phyloP scores from a whole-genome alignment of 2,888 invertebrate genomes.

The Piscicola geometra region DNA sequence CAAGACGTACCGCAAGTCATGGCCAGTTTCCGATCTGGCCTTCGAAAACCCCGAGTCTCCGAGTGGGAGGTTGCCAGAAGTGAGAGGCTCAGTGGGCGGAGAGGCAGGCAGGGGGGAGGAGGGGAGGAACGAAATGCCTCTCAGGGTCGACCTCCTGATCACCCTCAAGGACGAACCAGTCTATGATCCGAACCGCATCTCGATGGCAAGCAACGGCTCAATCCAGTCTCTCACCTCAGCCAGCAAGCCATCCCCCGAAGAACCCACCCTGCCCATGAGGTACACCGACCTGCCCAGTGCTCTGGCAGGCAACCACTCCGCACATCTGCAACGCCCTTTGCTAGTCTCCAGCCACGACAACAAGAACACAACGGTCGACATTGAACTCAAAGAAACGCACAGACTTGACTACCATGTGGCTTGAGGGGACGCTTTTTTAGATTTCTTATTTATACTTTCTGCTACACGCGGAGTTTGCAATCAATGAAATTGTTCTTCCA shows the following conservation, averaged over 20 bases:
- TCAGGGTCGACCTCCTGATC: slow-evolving; percentile 44
- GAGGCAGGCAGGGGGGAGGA: neutral
- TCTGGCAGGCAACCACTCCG: neutral
- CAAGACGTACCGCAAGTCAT: slow-evolving; percentile 49
- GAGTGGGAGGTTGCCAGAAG: neutral
- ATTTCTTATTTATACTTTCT: no score
- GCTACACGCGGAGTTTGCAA: no score
- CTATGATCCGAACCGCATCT: slow-evolving; percentile 27
- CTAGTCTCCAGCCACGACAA: slow-evolving; percentile 9
- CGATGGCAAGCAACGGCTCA: slow-evolving; percentile 31
- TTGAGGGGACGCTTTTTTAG: neutral
- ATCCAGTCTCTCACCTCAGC: slow-evolving; percentile 24
- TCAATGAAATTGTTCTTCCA: no score
- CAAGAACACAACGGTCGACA: neutral
- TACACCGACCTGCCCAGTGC: neutral
- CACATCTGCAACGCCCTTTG: slow-evolving; percentile 20
- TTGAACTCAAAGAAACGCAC: slow-evolving; percentile 2
- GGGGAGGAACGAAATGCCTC: slow-evolving; percentile 29
- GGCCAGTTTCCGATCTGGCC: slow-evolving; percentile 51
- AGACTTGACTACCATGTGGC: neutral
- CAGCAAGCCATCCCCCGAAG: slow-evolving; percentile 12
- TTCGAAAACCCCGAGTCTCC: slow-evolving; percentile 40
- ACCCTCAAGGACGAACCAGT: slow-evolving; percentile 42
- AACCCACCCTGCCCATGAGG: neutral
- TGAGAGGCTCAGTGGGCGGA: neutral